Evolutionary conservation across 2,888 invertebrate genomes (phyloP), one percentile per base, ranked within the genome.

Genomic region (Laspeyria flexula): DNA sequence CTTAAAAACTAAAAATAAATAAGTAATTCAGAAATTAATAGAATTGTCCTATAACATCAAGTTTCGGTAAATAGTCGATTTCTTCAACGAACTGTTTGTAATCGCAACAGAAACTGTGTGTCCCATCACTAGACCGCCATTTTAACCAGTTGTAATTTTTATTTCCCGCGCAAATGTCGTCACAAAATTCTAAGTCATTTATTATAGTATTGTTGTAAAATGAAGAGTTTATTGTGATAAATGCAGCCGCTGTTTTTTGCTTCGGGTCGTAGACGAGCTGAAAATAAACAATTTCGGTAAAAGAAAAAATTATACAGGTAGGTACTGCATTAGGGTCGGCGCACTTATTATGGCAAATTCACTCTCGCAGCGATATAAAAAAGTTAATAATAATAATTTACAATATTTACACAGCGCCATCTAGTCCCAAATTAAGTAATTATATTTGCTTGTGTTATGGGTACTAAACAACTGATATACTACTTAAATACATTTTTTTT

Each of bases 31-130:
- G n/a, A 18, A 16, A 33, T 35, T 33, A 61, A 53, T 48, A 59
- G 59, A 69, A 69, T 16, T 54, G 15, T 10, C 57, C 62, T 1
- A n/a, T 3, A 1, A 85, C 80, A 35, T 77, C 48, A 1, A 83
- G 54, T 0, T 54, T 44, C 0, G 83, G 81, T 40, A 88, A 56
- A 48, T 71, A 65, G 9, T 65, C 33, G 1, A 88, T 59, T 30
- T 55, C 53, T 0, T 55, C 25, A 0, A 56, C 37, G 15, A 90
- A 88, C 0, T 87, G 73, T 0, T 79, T 30, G 43, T 89, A 92
- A 13, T 68, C 69, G 11, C 91, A 92, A 40, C 90, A 90, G 47
- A 90, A 91, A 51, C 90, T 90, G 27, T 79, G 79, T 0, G 88
- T 86, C 0, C 80, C 88, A 18, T 90, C 90, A 13, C 77, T 81